Evolutionary conservation across 2,113 vertebrate genomes (phyloP).

Genomic region (Lepus americanus): DNA sequence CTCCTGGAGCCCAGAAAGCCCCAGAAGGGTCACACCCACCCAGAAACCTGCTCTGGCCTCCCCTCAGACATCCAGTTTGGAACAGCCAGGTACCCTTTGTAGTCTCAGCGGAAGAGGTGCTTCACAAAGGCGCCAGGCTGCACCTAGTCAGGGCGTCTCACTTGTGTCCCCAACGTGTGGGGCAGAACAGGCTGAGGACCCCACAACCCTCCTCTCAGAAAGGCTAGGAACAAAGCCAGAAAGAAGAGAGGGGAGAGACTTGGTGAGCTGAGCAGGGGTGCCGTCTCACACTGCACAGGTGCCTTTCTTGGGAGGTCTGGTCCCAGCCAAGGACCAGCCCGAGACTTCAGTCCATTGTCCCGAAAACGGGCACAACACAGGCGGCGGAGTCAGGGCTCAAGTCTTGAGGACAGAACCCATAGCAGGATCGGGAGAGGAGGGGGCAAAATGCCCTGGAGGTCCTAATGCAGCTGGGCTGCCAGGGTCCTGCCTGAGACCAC

Average conservation of each 20-base stretch:
- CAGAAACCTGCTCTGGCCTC: no score
- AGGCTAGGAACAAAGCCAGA: background rate
- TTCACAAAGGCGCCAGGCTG: background rate
- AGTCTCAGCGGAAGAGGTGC: background rate
- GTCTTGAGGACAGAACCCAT: background rate
- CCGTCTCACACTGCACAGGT: background rate
- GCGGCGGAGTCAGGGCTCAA: background rate
- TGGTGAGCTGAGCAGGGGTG: rapidly evolving
- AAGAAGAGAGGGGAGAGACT: background rate
- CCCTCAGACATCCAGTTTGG: no score
- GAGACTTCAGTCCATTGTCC: background rate
- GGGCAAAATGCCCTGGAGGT: background rate
- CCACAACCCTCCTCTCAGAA: background rate
- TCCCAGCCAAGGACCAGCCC: background rate
- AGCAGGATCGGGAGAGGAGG: background rate
- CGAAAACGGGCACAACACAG: background rate
- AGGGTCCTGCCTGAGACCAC: background rate
- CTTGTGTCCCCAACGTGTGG: background rate
- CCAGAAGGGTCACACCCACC: no score
- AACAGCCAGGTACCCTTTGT: background rate
- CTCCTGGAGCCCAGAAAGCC: no score
- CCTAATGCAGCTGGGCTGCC: background rate
- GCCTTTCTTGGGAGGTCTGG: background rate
- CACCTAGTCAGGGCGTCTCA: background rate
- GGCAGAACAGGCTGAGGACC: background rate